phyloP scores from a whole-genome alignment of 2,888 invertebrate species.

The Sminthurides aquaticus region DNA sequence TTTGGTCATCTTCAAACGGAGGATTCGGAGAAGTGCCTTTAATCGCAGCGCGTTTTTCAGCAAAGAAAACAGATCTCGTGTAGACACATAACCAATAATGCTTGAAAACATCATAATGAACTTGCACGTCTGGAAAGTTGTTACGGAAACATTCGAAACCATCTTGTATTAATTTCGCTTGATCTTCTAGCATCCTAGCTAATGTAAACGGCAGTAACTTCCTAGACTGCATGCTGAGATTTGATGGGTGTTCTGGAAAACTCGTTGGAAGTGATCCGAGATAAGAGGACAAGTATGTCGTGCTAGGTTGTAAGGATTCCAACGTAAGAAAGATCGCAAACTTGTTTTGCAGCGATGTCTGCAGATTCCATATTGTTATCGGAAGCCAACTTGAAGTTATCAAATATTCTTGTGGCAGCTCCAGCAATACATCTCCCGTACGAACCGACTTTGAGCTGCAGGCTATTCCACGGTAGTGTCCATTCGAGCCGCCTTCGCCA shows the following conservation, averaged over 20 bases:
- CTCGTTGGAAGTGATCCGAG: conserved; percentile 60
- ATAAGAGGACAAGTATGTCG: conserved; percentile 53
- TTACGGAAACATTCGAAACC: conserved; percentile 43
- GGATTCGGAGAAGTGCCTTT: not conserved
- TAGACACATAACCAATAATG: conserved; percentile 35
- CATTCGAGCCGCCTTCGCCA: not conserved
- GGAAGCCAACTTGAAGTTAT: conserved; percentile 25
- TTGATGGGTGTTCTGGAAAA: conserved; percentile 61
- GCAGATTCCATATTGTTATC: not conserved
- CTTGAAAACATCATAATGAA: conserved; percentile 22
- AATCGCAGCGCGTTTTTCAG: not conserved
- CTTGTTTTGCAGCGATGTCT: conserved; percentile 58
- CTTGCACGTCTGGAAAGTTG: not conserved
- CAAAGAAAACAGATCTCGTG: conserved; percentile 35
- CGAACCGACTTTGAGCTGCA: conserved; percentile 10
- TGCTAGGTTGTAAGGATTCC: conserved; percentile 56
- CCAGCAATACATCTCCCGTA: conserved; percentile 20
- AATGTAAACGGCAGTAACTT: conserved; percentile 55
- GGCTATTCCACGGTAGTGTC: conserved; percentile 33
- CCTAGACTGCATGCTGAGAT: conserved; percentile 55
- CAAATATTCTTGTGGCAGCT: conserved; percentile 28
- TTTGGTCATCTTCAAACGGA: conserved; percentile 17
- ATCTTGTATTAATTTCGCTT: conserved; percentile 51
- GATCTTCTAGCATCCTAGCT: conserved; percentile 51
- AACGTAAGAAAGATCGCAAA: conserved; percentile 65